These are phyloP conservation scores for Aspidoscelis tigris DNA, from an alignment of 2,113 vertebrate species.

Conservation along the genomic window DNA sequence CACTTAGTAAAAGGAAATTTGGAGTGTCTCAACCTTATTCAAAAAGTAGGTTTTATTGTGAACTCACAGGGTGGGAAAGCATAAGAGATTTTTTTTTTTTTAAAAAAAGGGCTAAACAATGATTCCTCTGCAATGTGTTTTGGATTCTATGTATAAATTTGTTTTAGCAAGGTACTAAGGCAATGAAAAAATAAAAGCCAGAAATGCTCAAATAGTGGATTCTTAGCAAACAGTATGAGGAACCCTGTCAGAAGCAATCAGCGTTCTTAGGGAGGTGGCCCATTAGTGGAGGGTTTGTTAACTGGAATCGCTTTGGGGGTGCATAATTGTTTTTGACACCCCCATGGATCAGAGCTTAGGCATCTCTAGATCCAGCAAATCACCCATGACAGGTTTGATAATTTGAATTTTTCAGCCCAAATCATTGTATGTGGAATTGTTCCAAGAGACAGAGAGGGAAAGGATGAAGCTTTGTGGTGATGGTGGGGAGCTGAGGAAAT, in stretches of 20 bases:
- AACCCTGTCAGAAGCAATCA: constrained; percentile 72
- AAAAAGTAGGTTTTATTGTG: constrained; percentile 50
- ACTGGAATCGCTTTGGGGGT: constrained; percentile 60
- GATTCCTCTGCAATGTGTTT: constrained; percentile 53
- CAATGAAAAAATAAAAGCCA: constrained; percentile 58
- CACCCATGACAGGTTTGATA: constrained; percentile 61
- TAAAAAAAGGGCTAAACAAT: constrained; percentile 29
- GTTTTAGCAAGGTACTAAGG: constrained; percentile 55
- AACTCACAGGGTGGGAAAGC: constrained; percentile 1
- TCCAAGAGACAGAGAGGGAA: constrained; percentile 17
- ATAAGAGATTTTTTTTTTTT: background rate
- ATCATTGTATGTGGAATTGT: constrained; percentile 32
- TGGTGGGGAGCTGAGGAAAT: constrained; percentile 8
- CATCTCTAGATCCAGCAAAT: constrained; percentile 67
- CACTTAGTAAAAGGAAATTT: constrained; percentile 41
- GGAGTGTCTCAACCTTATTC: constrained; percentile 24
- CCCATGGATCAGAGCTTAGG: constrained; percentile 55
- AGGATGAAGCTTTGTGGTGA: background rate
- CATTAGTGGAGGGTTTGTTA: constrained; percentile 67
- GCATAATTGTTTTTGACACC: constrained; percentile 71
- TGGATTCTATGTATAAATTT: constrained; percentile 50
- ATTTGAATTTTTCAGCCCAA: constrained; percentile 63
- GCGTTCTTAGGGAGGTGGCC: constrained; percentile 63
- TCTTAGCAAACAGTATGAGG: constrained; percentile 65
- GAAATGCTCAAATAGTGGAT: constrained; percentile 46